Evolutionary conservation across 2,888 invertebrate genomes (phyloP).

Genomic region (Nomada ruficornis): DNA sequence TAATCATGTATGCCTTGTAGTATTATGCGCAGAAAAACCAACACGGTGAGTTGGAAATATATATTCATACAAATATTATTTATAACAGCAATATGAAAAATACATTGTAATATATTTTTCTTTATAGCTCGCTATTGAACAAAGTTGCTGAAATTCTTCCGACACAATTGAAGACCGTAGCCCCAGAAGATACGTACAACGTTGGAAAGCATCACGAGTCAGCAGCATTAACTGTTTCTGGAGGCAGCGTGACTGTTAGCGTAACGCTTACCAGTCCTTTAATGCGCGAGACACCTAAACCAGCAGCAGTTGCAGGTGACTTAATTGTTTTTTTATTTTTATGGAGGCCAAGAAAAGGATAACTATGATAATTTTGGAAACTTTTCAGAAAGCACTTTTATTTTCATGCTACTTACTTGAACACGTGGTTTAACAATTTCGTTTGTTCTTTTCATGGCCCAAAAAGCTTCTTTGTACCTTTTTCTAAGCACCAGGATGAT

Average conservation of each 20-base stretch:
- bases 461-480: conserved; percentile 73
- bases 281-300: conserved; percentile 90
- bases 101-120: conserved; percentile 8
- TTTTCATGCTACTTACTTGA: conserved; percentile 63
- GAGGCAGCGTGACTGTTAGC: conserved; percentile 91
- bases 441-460: conserved; percentile 84
- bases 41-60: conserved; percentile 86
- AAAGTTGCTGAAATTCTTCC: conserved; percentile 94
- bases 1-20: conserved; percentile 95
- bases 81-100: background rate
- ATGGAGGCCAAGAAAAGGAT: conserved; percentile 83
- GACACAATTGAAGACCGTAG: conserved; percentile 90
- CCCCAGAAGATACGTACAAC: conserved; percentile 91
- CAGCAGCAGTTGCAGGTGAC: conserved; percentile 80
- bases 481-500: conserved; percentile 79
- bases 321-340: conserved; percentile 70
- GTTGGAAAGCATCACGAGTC: conserved; percentile 94
- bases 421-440: conserved; percentile 65
- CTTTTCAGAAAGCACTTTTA: conserved; percentile 60
- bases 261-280: conserved; percentile 97
- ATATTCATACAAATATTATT: background rate
- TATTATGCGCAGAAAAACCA: conserved; percentile 97
- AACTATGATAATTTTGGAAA: conserved; percentile 68
- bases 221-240: conserved; percentile 93
- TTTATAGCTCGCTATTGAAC: conserved; percentile 89